Evolutionary conservation across 2,888 invertebrate species (phyloP).

Genomic region (Micropterix aruncella): DNA sequence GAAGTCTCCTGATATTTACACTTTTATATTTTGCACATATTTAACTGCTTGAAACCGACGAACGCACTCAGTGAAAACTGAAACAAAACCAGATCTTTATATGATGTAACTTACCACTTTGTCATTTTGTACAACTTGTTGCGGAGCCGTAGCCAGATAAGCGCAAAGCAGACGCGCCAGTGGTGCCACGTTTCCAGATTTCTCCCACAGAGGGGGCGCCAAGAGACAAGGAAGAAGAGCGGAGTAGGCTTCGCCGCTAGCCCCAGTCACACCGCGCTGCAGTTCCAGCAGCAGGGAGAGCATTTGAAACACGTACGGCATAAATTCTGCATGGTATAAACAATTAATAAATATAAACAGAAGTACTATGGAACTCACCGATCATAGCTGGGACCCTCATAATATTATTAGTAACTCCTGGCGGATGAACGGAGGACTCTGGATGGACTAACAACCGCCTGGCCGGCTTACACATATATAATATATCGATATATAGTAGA

Average conservation of each 20-base stretch:
- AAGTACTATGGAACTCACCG: conserved; percentile 3
- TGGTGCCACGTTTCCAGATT: conserved; percentile 86
- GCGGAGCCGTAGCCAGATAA: conserved; percentile 44
- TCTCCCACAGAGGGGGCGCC: conserved; percentile 85
- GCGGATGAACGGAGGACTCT: too few relatives aligned
- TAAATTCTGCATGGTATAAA: conserved; percentile 58
- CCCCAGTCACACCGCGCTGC: conserved; percentile 24
- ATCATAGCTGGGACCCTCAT: too few relatives aligned
- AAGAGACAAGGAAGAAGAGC: conserved; percentile 81
- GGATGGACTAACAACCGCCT: too few relatives aligned
- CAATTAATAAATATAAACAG: conserved; percentile 3
- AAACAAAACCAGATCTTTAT: too few relatives aligned
- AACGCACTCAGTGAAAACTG: too few relatives aligned
- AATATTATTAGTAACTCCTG: too few relatives aligned
- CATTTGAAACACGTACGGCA: conserved; percentile 98
- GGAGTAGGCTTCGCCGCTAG: conserved; percentile 52
- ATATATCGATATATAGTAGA: too few relatives aligned
- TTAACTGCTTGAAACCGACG: too few relatives aligned
- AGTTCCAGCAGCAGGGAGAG: conserved; percentile 80
- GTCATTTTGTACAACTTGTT: conserved; percentile 34
- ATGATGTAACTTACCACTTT: too few relatives aligned
- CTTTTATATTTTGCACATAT: too few relatives aligned
- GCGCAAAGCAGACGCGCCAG: conserved; percentile 84
- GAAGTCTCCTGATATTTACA: too few relatives aligned
- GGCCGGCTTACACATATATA: too few relatives aligned